phyloP scores from a whole-genome alignment of 1,140 invertebrate genomes.

The Papilio glaucus region DNA sequence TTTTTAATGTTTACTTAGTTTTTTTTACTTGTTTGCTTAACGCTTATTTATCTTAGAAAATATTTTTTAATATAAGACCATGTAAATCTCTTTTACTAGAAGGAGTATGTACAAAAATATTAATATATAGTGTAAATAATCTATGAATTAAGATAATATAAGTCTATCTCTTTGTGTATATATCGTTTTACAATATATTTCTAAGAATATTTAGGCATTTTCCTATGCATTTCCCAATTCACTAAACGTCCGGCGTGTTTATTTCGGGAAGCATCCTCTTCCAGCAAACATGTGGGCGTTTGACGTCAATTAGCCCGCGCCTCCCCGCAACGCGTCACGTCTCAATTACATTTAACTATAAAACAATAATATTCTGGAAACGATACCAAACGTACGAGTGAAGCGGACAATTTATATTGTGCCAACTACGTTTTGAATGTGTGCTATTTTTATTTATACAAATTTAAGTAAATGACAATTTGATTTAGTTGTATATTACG shows the following conservation, averaged over 20 bases:
- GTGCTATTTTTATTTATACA: not conserved
- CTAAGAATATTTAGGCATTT: slow-evolving; percentile 1
- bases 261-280: not conserved
- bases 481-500: no score
- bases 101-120: no score
- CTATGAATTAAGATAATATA: no score
- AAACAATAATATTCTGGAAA: slow-evolving; percentile 2
- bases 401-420: not conserved
- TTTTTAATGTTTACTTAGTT: no score
- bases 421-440: no score
- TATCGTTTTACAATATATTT: not conserved
- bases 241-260: not conserved
- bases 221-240: slow-evolving; percentile 9
- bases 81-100: no score
- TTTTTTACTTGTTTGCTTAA: no score
- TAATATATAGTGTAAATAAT: no score
- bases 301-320: slow-evolving; percentile 16
- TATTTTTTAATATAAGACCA: no score
- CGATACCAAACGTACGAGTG: not conserved
- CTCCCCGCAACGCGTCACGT: not conserved
- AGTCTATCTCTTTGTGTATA: no score
- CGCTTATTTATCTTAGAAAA: no score
- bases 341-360: slow-evolving; percentile 1
- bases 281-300: slow-evolving; percentile 1
- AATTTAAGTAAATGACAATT: no score